These are phyloP conservation scores for Octomys mimax DNA, from an alignment of 2,797 vertebrate genomes.

Conservation along the genomic window DNA sequence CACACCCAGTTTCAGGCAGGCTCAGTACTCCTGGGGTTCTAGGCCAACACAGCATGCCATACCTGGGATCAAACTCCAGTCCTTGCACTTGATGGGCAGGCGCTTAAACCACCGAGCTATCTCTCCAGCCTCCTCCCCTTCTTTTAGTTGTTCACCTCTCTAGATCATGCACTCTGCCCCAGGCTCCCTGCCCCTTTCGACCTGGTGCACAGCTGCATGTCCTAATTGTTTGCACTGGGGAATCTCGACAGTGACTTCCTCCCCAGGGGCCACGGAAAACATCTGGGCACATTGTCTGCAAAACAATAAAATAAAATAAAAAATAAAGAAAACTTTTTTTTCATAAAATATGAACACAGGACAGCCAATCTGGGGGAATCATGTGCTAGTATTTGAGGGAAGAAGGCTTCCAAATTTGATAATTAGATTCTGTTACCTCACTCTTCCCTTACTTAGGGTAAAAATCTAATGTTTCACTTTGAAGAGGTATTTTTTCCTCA, in stretches of 20 bases:
- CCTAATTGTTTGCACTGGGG: constrained; percentile 95
- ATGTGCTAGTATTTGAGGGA: neutral
- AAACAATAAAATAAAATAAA: constrained; percentile 57
- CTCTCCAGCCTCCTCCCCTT: neutral
- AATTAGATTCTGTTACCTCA: neutral
- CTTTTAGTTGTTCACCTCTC: neutral
- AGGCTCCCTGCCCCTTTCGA: constrained; percentile 79
- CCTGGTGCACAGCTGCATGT: constrained; percentile 95
- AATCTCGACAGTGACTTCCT: constrained; percentile 96
- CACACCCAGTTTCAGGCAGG: too few species aligned
- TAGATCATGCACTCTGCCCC: neutral
- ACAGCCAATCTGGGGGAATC: neutral
- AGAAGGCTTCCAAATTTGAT: constrained; percentile 48
- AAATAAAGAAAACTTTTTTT: constrained; percentile 61
- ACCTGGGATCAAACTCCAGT: too few species aligned
- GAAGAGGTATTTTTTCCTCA: constrained; percentile 63
- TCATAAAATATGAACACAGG: neutral
- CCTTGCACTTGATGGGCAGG: too few species aligned
- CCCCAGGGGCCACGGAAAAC: constrained; percentile 97
- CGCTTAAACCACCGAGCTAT: too few species aligned
- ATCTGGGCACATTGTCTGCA: constrained; percentile 98
- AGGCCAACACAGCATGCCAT: too few species aligned
- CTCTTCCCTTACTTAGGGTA: neutral
- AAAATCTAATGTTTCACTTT: constrained; percentile 50
- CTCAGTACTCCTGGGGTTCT: too few species aligned